Percentiles rank a stretch among this genome's conserved stretches.
Conservation (phyloP, 2,797 vertebrate genomes). For the Ptychadena robeensis region DNA sequence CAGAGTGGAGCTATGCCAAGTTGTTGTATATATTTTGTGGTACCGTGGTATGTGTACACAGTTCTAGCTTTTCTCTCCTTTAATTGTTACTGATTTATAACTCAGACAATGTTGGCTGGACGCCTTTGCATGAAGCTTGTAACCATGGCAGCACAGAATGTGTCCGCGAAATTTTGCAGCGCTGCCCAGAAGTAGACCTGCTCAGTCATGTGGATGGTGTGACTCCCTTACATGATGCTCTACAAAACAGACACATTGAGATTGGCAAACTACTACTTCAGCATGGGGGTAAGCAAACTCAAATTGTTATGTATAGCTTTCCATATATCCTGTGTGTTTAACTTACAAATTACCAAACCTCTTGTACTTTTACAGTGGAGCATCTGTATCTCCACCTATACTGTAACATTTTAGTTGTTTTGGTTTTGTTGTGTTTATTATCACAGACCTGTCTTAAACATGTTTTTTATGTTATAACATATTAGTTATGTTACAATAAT, state of each 20-base stretch:
- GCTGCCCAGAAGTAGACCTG: slow-evolving; percentile 85
- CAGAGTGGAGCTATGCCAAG: slow-evolving; percentile 31
- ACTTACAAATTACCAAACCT: not conserved
- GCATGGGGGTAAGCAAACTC: slow-evolving; percentile 75
- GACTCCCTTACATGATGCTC: slow-evolving; percentile 91
- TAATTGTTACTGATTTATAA: slow-evolving; percentile 79
- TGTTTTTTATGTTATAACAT: too few species aligned
- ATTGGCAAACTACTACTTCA: slow-evolving; percentile 91
- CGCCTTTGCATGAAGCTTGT: slow-evolving; percentile 95
- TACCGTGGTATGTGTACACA: slow-evolving; percentile 30
- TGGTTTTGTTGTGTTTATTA: too few species aligned
- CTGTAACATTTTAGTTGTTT: not conserved
- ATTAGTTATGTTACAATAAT: too few species aligned
- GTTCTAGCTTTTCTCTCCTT: slow-evolving; percentile 63
- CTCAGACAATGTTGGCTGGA: slow-evolving; percentile 95
- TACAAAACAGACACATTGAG: slow-evolving; percentile 85
- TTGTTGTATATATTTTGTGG: not conserved
- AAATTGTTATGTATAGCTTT: slow-evolving; percentile 20
- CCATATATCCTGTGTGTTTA: not conserved
- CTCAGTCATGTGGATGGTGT: slow-evolving; percentile 88
- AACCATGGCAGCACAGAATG: slow-evolving; percentile 92
- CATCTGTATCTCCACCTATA: not conserved
- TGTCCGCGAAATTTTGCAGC: slow-evolving; percentile 87
- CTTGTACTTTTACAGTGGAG: not conserved
- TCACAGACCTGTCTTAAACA: too few species aligned